A percentile compares a stretch with the other conserved stretches of the same genome.
Evolutionary conservation across 2,113 vertebrate genomes (phyloP).

Genomic region (Dipodomys merriami): DNA sequence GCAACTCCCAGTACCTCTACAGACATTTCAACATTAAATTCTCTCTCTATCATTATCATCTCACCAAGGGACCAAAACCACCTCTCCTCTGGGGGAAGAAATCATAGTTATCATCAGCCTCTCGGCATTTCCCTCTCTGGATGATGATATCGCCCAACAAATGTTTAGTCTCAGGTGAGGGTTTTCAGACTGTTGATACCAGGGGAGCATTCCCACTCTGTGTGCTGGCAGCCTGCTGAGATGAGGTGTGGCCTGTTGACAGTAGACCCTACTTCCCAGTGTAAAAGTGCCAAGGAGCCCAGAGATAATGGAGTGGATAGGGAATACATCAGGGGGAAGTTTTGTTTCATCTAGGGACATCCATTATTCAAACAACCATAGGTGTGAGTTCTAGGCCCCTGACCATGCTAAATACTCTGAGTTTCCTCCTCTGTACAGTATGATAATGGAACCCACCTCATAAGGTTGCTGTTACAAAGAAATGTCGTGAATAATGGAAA

Average conservation of each 20-base stretch:
- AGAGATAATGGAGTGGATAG: conserved; percentile 35
- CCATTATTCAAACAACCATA: neutral
- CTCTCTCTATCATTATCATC: conserved; percentile 40
- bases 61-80: neutral
- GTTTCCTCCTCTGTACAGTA: neutral
- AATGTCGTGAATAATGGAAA: neutral
- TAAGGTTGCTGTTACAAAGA: neutral
- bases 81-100: conserved; percentile 8
- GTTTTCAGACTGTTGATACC: conserved; percentile 8
- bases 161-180: conserved; percentile 62
- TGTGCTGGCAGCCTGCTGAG: neutral
- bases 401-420: neutral
- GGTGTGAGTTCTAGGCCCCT: neutral
- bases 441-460: neutral
- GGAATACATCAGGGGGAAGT: neutral
- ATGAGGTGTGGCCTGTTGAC: neutral
- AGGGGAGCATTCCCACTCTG: neutral
- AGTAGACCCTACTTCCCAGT: neutral
- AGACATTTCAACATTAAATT: conserved; percentile 33
- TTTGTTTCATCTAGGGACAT: conserved; percentile 51
- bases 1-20: conserved; percentile 53
- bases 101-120: conserved; percentile 30
- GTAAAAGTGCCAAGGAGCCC: neutral
- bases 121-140: neutral
- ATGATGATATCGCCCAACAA: neutral